A percentile compares a stretch with the other conserved stretches of the same genome.
phyloP scores from a whole-genome alignment of 2,888 invertebrate genomes.

The Arctia plantaginis region DNA sequence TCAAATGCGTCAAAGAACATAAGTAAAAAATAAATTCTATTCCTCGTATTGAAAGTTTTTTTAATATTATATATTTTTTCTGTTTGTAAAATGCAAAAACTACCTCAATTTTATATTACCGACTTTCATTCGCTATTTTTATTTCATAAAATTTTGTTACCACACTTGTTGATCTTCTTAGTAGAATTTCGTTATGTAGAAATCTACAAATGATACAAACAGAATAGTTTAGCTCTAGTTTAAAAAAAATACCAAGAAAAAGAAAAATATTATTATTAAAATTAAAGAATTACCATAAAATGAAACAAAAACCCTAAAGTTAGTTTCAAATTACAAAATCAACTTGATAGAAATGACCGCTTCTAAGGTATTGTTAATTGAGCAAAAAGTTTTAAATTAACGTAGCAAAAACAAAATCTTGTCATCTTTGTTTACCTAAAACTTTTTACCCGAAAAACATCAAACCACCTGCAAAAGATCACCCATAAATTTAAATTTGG shows the following conservation, averaged over 20 bases:
- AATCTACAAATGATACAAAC: not conserved
- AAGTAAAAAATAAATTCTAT: no score
- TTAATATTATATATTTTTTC: not conserved
- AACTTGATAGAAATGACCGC: not conserved
- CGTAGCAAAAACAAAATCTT: slow-evolving; percentile 18
- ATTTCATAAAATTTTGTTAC: not conserved
- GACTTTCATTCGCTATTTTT: not conserved
- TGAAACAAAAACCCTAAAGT: not conserved
- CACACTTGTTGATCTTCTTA: not conserved
- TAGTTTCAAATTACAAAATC: slow-evolving; percentile 9
- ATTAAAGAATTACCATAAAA: not conserved
- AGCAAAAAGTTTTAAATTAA: slow-evolving; percentile 21
- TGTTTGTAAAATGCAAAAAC: not conserved
- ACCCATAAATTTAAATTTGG: slow-evolving; percentile 59
- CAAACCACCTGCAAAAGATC: slow-evolving; percentile 61
- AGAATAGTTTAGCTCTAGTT: not conserved
- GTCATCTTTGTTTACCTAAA: slow-evolving; percentile 19
- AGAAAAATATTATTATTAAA: not conserved
- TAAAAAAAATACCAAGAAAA: not conserved
- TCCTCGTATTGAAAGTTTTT: not conserved
- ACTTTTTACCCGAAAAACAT: slow-evolving; percentile 34
- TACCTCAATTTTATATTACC: not conserved
- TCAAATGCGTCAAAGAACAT: no score
- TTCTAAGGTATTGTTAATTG: slow-evolving; percentile 11
- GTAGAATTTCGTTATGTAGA: not conserved